These are phyloP conservation scores for Nerophis lumbriciformis DNA, from an alignment of 2,113 vertebrate species.

Conservation along the genomic window DNA sequence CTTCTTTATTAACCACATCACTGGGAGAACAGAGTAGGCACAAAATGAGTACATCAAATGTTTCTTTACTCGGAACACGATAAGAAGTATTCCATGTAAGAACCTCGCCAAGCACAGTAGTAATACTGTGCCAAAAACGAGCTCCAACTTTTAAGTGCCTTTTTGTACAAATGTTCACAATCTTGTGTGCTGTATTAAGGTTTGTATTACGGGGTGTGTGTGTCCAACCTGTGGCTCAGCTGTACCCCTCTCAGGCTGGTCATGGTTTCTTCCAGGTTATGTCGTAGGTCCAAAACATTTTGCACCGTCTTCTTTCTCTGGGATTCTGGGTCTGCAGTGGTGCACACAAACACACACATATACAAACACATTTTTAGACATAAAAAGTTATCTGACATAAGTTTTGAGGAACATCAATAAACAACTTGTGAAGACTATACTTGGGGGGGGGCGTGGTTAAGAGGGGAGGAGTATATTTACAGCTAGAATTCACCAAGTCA, in stretches of 20 bases:
- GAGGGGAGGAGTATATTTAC: too few species aligned
- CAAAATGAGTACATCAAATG: constrained; percentile 11
- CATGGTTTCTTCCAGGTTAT: constrained; percentile 98
- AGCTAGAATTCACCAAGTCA: too few species aligned
- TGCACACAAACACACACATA: not conserved
- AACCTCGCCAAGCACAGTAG: constrained; percentile 16
- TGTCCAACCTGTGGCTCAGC: constrained; percentile 85
- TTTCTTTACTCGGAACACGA: constrained; percentile 37
- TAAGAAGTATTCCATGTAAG: constrained; percentile 24
- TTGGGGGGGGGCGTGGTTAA: too few species aligned
- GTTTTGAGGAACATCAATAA: not conserved
- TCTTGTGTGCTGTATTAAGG: not conserved
- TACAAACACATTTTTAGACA: constrained; percentile 23
- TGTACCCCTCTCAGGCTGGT: constrained; percentile 89
- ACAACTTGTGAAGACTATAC: too few species aligned
- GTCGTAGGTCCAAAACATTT: constrained; percentile 93
- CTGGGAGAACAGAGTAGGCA: constrained; percentile 13
- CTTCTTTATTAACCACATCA: constrained; percentile 19
- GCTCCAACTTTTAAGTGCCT: not conserved
- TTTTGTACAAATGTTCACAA: not conserved
- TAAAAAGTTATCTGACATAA: not conserved
- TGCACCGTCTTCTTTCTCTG: constrained; percentile 94
- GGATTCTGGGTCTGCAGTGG: constrained; percentile 82
- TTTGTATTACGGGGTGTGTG: constrained; percentile 3
- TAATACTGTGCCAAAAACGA: too few species aligned